Evolutionary conservation across 2,888 invertebrate species (phyloP), one percentile per base, ranked within the genome.

Genomic region (Protonemura montana): DNA sequence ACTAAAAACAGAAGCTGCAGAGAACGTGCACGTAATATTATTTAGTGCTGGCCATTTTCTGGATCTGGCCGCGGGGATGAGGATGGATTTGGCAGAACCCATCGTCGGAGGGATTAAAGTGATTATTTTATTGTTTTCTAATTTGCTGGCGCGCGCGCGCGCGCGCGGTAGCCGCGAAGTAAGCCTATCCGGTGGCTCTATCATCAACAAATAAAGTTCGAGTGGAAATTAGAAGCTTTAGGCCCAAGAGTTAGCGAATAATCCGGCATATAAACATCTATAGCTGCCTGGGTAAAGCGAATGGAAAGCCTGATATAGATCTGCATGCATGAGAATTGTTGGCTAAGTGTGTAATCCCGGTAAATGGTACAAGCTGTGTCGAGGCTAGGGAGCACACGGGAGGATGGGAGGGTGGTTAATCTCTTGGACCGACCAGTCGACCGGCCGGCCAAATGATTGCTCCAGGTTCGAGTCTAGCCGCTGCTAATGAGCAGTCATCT

Each of bases 281-380:
- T 59, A 42, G 27, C 27, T 26, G 59, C 26, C 35, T 13, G 6
- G n/a, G 27, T 27, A 0, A 76, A 7, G 84, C 28, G 26, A 27
- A 83, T 26, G 35, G 41, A 78, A 78, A 35, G 42, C 82, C 2
- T 83, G 82, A 83, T 83, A 83, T 83, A 83, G 82, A 83, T 83
- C 82, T 83, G 82, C 35, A 83, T 83, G 82, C 82, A 83, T n/a
- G 82, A 83, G 82, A 83, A 35, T 83, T 83, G 82, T 41, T 83
- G 41, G 30, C 13, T 30, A 83, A 83, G 84, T 59, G 42, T 29
- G 84, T 84, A 84, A 84, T 84, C 84, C 84, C 76, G 27, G 76
- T 84, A 76, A 84, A 84, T 84, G 84, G 84, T 84, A 84, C 76
- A 84, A 28, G 83, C 83, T 83, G 82, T 29, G 82, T 30, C 82